Evolutionary conservation across 2,113 vertebrate genomes (phyloP).

Genomic region (Eidolon helvum): DNA sequence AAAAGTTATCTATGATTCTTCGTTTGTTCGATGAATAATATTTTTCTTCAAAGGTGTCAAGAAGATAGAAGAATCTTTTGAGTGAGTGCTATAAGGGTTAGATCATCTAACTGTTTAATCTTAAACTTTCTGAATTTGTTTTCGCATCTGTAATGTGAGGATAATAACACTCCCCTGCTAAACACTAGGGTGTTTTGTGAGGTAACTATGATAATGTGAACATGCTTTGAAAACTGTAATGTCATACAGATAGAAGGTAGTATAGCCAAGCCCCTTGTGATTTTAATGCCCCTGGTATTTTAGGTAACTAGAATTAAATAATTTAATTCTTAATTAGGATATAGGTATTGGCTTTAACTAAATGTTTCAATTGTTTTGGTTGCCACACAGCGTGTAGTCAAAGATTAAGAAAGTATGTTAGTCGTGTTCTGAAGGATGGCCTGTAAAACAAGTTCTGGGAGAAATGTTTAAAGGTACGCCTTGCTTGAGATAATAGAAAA

Average conservation of each 20-base stretch:
- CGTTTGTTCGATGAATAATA: not conserved
- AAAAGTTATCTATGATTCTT: not conserved
- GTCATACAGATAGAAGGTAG: not conserved
- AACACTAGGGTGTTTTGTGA: not conserved
- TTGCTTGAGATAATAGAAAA: too few relatives aligned
- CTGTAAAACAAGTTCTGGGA: too few relatives aligned
- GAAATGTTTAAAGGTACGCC: too few relatives aligned
- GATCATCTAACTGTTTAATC: not conserved
- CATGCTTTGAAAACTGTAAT: slow-evolving; percentile 17
- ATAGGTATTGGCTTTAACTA: too few relatives aligned
- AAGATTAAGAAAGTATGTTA: too few relatives aligned
- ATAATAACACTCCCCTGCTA: not conserved
- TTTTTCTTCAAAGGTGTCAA: slow-evolving; percentile 8
- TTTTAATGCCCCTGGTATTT: too few relatives aligned
- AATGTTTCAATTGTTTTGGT: too few relatives aligned
- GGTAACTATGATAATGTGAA: not conserved
- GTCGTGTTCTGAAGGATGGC: too few relatives aligned
- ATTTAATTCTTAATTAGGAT: too few relatives aligned
- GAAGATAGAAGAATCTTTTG: not conserved
- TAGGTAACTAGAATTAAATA: too few relatives aligned
- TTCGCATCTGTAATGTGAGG: not conserved
- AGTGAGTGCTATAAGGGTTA: not conserved
- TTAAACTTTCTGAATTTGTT: slow-evolving; percentile 27
- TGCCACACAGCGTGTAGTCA: too few relatives aligned
- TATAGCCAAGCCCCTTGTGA: too few relatives aligned